Base-by-base conservation (phyloP, 1,140 invertebrate genomes). In the Mamestra configurata region DNA sequence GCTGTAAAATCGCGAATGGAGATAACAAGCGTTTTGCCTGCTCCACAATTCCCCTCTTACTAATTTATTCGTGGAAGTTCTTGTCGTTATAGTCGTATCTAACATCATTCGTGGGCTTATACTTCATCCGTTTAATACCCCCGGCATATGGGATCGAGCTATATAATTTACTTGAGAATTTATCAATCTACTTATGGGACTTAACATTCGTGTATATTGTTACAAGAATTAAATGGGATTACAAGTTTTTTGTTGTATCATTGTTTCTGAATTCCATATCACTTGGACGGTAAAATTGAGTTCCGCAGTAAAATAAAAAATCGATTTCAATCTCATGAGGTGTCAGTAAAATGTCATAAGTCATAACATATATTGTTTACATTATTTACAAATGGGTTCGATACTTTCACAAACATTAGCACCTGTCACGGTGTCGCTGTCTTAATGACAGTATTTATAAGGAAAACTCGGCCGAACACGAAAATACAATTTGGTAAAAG, bases 361-460 rank as follows among this genome's bases (percentile, higher is more conserved):
- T 64, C 82, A 82, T 51, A 77, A 77, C 55, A 76, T 83, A 82
- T 85, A 88, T 88, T 91, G 84, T 92, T 90, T 90, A 88, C 84
- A 84, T 92, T 89, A 88, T 85, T 83, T 85, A 86, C 87, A 92
- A 93, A 94, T 92, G 88, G 86, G 85, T 86, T 87, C 88, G 82
- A 93, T 94, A 92, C 89, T 88, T 90, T 83, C 84, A 88, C 82
- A 86, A 83, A 89, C 92, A 94, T 94, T 93, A 94, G 90, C 92
- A 92, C 89, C 92, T 94, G 93, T 94, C 93, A 89, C 88, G 80
- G 85, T 88, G 89, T 92, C 88, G 85, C 85, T 89, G 89, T 93
- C 91, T 93, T 94, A 94, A 94, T 94, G 92, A 94, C 90, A 93
- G 91, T 94, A 93, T 94, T 94, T 94, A 94, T 94, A 94, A 94